Evolutionary conservation across 2,888 invertebrate species (phyloP).

Genomic region (Meta bourneti): DNA sequence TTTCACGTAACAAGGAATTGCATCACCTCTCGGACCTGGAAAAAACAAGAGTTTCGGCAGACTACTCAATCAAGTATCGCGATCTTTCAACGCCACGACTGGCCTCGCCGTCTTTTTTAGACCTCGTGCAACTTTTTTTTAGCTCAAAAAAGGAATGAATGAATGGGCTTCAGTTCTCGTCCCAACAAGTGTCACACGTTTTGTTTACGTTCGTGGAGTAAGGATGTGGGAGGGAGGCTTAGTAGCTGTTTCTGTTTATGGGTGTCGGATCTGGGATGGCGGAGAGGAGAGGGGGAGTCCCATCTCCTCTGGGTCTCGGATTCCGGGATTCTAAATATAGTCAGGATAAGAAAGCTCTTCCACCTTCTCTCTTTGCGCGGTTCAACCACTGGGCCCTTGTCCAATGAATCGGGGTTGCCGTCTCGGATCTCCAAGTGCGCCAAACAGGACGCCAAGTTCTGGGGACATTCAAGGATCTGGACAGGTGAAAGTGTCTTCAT

Average conservation of each 20-base stretch:
- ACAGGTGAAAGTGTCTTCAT: not conserved
- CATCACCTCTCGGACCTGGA: no score
- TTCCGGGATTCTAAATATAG: slow-evolving; percentile 73
- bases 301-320: slow-evolving; percentile 26
- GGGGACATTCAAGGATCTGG: slow-evolving; percentile 9
- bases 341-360: slow-evolving; percentile 1
- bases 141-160: slow-evolving; percentile 16
- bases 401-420: slow-evolving; percentile 68
- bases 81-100: no score
- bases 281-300: slow-evolving; percentile 6
- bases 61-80: no score
- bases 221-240: not conserved
- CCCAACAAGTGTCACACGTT: slow-evolving; percentile 65
- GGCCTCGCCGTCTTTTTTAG: no score
- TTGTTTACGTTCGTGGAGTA: slow-evolving; percentile 52
- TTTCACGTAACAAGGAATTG: no score
- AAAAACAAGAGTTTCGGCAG: no score
- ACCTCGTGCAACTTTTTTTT: not conserved
- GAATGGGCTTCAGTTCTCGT: slow-evolving; percentile 38
- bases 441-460: not conserved
- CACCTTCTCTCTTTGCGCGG: not conserved
- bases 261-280: slow-evolving; percentile 28
- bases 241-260: slow-evolving; percentile 65
- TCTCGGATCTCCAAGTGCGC: not conserved
- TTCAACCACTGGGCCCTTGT: slow-evolving; percentile 72